A percentile compares a stretch with the other conserved stretches of the same genome.
These are phyloP conservation scores for Heliconius hermathena DNA, from an alignment of 1,140 invertebrate species.

Conservation along the genomic window DNA sequence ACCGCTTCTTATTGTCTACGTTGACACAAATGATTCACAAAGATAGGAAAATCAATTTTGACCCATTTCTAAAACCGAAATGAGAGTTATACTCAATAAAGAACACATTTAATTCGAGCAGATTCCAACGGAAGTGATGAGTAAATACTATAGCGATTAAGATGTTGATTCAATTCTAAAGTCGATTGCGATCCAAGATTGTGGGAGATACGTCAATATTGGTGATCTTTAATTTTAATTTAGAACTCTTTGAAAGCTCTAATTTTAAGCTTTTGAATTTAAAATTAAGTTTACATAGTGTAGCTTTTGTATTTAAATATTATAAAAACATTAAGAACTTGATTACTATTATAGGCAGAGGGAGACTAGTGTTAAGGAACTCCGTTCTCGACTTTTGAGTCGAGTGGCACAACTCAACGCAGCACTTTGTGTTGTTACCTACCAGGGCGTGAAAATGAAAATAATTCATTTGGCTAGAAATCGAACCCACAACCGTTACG, in stretches of 20 bases:
- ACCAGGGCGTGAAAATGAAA: too few species aligned
- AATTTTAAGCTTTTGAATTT: neutral
- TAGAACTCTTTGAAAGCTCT: neutral
- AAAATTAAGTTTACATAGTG: conserved; percentile 3
- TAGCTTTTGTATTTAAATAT: neutral
- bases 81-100: neutral
- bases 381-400: too few species aligned
- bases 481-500: too few species aligned
- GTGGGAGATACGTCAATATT: conserved; percentile 21
- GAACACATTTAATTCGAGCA: neutral
- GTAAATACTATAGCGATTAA: conserved; percentile 33
- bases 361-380: too few species aligned
- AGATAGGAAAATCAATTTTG: neutral
- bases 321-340: too few species aligned
- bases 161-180: conserved; percentile 25
- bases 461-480: too few species aligned
- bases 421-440: too few species aligned
- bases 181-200: conserved; percentile 21
- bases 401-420: too few species aligned
- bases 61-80: neutral
- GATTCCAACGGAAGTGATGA: neutral
- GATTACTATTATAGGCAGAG: too few species aligned
- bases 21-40: too few species aligned
- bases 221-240: neutral
- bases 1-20: too few species aligned